Conservation (phyloP, 1,140 invertebrate genomes). For the Mizuhopecten yessoensis region DNA sequence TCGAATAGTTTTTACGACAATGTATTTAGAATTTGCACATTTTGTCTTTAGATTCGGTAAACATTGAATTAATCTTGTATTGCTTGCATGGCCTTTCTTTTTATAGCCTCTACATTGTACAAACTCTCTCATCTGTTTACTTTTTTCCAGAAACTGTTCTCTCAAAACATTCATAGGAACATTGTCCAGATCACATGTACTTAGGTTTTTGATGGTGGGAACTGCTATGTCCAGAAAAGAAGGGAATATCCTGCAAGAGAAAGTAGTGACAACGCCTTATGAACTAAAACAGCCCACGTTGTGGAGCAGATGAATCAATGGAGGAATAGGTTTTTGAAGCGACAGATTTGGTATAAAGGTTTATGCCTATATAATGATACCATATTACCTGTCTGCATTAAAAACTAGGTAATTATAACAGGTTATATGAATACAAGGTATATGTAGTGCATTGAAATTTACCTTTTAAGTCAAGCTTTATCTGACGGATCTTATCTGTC, state of each 20-base stretch:
- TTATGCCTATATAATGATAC: too few relatives aligned
- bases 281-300: not conserved
- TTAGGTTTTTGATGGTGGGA: conserved; percentile 44
- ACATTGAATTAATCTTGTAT: conserved; percentile 48
- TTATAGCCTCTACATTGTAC: conserved; percentile 27
- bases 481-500: too few relatives aligned
- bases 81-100: not conserved
- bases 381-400: too few relatives aligned
- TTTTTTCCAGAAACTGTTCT: conserved; percentile 44
- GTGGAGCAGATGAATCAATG: too few relatives aligned
- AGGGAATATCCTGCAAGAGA: conserved; percentile 41
- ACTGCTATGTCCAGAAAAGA: conserved; percentile 45
- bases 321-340: too few relatives aligned
- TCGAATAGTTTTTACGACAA: conserved; percentile 64
- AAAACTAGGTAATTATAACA: too few relatives aligned
- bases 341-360: too few relatives aligned
- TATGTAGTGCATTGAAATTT: too few relatives aligned
- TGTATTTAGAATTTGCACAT: conserved; percentile 55
- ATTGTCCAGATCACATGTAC: conserved; percentile 54
- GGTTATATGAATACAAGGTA: too few relatives aligned
- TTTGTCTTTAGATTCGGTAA: conserved; percentile 41
- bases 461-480: too few relatives aligned
- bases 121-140: conserved; percentile 42
- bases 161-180: conserved; percentile 45
- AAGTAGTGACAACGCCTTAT: too few relatives aligned